Evolutionary conservation across 2,113 vertebrate genomes (phyloP), one percentile per base, ranked within the genome.

Genomic region (Centropus bengalensis): DNA sequence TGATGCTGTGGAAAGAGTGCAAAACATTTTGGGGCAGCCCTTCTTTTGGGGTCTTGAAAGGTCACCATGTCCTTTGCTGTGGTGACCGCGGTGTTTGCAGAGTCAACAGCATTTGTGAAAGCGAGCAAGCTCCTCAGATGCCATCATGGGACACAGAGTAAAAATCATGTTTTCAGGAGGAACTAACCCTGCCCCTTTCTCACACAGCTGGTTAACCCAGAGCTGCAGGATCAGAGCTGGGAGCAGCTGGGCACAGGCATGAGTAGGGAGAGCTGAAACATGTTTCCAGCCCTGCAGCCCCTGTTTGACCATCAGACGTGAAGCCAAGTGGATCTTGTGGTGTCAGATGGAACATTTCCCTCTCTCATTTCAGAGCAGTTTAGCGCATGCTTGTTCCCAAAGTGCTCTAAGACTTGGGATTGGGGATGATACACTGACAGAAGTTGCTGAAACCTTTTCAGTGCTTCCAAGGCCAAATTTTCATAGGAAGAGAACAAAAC

Each of bases 261-360:
- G 55, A 10, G 28, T 12, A 49, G 32, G 30, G 20, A 59, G 42
- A 82, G 8, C 26, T 2, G 3, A 70, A 74, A n/a, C 3, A 19
- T 1, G 0, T 44, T 66, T 77, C 52, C 3, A 3, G 28, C 14
- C 40, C 21, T 49, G 28, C 38, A 47, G 28, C 7, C 44, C 17
- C 32, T 60, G 14, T 38, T 76, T 64, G 33, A 42, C 44, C 1
- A 5, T 6, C 15, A 28, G 67, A 42, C 0, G 0, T n/a, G 8
- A 23, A 42, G 21, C n/a, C 40, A n/a, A n/a, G 18, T 52, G 18
- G 12, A 24, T n/a, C 33, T 38, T 64, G 49, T 51, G 56, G 20
- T 20, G 45, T 38, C 3, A 0, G 44, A 87, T 3, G 36, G 7
- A 58, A 51, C 16, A 20, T 33, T 87, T 58, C 23, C 3, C 32